phyloP scores from a whole-genome alignment of 2,888 invertebrate species.

The Abrostola tripartita region DNA sequence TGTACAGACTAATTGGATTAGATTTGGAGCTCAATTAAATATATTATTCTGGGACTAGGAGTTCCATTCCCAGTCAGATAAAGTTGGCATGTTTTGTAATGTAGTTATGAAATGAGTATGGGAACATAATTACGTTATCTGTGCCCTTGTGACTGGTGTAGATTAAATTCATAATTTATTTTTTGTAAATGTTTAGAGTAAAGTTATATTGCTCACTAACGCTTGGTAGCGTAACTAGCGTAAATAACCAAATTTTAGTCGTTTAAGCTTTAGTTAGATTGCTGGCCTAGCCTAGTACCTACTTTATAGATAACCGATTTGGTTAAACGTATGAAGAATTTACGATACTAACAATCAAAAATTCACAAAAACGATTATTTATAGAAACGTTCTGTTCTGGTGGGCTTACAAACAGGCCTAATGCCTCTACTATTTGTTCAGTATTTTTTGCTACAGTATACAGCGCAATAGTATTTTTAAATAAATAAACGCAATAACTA shows the following conservation, averaged over 20 bases:
- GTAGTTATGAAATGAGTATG: background rate
- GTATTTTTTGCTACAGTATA: conserved; percentile 17
- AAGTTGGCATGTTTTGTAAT: conserved; percentile 10
- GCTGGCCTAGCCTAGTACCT: no score
- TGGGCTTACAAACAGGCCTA: no score
- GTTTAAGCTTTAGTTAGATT: no score
- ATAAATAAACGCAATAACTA: conserved; percentile 59
- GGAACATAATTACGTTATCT: conserved; percentile 1
- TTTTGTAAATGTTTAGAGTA: background rate
- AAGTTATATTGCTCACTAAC: background rate
- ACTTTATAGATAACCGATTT: no score
- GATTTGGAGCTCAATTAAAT: conserved; percentile 35
- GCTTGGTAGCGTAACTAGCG: no score
- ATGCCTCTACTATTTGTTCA: background rate
- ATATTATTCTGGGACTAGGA: conserved; percentile 38
- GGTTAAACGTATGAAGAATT: no score
- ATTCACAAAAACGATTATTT: no score
- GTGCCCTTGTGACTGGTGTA: background rate
- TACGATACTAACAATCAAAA: no score
- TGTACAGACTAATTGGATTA: conserved; percentile 36
- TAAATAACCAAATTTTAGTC: no score
- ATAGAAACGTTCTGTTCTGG: no score
- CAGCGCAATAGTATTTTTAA: conserved; percentile 50
- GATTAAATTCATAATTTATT: no score
- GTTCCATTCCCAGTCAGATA: conserved; percentile 1